Evolutionary conservation across 2,888 invertebrate genomes (phyloP), one percentile per base, ranked within the genome.

Genomic region (Apocheima hispidaria): DNA sequence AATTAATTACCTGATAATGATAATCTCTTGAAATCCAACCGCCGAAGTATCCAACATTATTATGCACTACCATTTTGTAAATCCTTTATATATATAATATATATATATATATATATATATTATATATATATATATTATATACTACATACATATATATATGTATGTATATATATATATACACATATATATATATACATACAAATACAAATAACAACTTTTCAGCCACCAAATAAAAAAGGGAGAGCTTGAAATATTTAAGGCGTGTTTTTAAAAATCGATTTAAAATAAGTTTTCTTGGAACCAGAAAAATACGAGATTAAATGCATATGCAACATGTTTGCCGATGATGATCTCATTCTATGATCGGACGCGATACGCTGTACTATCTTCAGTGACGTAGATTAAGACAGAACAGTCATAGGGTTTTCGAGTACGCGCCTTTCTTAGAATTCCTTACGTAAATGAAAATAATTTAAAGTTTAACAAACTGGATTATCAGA

Each of bases 1-100:
- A 55, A 38, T n/a, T n/a, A n/a, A n/a, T 55, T 52, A 61, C 61
- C 56, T 56, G 61, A 52, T 61, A 51, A 41, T 44, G 7, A 16
- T 46, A 43, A 52, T 61, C 51, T 18, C 33, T 33, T 18, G 55
- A 18, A 56, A 61, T 56, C 61, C 61, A 56, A n/a, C 30, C 55
- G 5, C 50, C 55, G 9, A 46, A 40, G n/a, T 16, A 50, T 40
- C 46, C 56, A 16, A 51, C 44, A 44, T 51, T 35, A 12, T 56
- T 61, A 0, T 46, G 28, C 40, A 61, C 55, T 41, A 52, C 23
- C 56, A 61, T 61, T 51, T 50, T 50, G 9, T 26, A 48, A 12
- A n/a, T n/a, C n/a, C 1, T 48, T 21, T 20, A 7, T 5, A n/a
- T n/a, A n/a, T n/a, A n/a, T n/a, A n/a, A n/a, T n/a, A n/a, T n/a